Evolutionary conservation across 92 coral and sea anemone species (phyloP).

Genomic region (Porites lobata): DNA sequence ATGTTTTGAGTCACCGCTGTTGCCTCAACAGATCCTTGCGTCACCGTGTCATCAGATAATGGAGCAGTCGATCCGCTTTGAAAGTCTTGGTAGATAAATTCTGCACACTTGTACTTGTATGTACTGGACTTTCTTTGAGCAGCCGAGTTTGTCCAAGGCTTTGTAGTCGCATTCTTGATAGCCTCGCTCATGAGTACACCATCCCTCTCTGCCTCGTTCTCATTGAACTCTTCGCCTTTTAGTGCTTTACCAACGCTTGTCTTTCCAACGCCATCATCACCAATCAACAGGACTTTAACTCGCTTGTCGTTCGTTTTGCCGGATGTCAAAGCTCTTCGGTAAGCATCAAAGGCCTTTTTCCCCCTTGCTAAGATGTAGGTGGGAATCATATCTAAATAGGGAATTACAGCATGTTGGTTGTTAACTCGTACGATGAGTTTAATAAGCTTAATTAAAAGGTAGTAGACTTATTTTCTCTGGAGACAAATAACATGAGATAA

Average conservation of each 20-base stretch:
- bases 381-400: too few species aligned
- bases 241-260: constrained; percentile 21
- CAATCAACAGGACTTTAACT: constrained; percentile 19
- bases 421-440: too few species aligned
- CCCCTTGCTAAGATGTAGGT: too few species aligned
- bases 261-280: constrained; percentile 38
- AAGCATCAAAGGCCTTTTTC: too few species aligned
- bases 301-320: neutral
- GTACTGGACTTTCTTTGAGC: neutral
- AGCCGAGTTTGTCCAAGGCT: constrained; percentile 9
- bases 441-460: too few species aligned
- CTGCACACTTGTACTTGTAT: constrained; percentile 16
- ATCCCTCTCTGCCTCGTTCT: constrained; percentile 11
- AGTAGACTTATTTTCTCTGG: too few species aligned
- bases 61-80: neutral
- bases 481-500: too few species aligned
- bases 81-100: neutral
- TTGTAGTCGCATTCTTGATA: neutral
- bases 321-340: too few species aligned
- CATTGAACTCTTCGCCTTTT: constrained; percentile 16
- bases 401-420: too few species aligned
- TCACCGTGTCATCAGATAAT: neutral
- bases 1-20: neutral
- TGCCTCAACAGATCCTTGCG: constrained; percentile 1
- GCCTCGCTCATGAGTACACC: constrained; percentile 19